Evolutionary conservation across 2,888 invertebrate species (phyloP).

Genomic region (Ethmia dodecea): DNA sequence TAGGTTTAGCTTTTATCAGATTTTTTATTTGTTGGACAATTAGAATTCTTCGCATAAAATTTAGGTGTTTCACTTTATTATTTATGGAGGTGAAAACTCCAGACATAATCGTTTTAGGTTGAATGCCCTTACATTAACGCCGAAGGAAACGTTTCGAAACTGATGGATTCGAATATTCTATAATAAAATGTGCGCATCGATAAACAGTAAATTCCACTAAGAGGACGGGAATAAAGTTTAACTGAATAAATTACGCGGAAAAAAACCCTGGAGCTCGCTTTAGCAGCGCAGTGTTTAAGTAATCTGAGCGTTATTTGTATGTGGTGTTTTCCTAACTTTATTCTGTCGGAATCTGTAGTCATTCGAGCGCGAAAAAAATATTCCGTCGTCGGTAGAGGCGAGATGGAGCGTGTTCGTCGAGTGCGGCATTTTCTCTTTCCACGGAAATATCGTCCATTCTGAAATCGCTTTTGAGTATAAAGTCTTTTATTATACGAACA

Average conservation of each 20-base stretch:
- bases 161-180: too few relatives aligned
- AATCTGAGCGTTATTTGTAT: slow-evolving; percentile 44
- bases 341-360: slow-evolving; percentile 31
- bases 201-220: slow-evolving; percentile 7
- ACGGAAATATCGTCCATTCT: slow-evolving; percentile 64
- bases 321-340: slow-evolving; percentile 42
- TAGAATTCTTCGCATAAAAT: too few relatives aligned
- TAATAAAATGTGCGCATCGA: too few relatives aligned
- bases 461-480: slow-evolving; percentile 69
- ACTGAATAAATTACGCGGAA: slow-evolving; percentile 15
- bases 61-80: too few relatives aligned
- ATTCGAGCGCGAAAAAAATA: slow-evolving; percentile 48
- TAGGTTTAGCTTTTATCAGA: too few relatives aligned
- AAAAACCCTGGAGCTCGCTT: slow-evolving; percentile 28
- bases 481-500: slow-evolving; percentile 74
- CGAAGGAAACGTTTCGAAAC: too few relatives aligned
- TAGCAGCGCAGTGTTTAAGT: slow-evolving; percentile 31
- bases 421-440: slow-evolving; percentile 44
- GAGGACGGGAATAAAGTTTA: slow-evolving; percentile 6
- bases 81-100: too few relatives aligned
- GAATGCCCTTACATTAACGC: too few relatives aligned
- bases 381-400: slow-evolving; percentile 35
- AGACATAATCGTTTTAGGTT: too few relatives aligned
- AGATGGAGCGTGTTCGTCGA: slow-evolving; percentile 41
- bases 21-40: too few relatives aligned